Evolutionary conservation across 2,797 vertebrate genomes (phyloP).

Genomic region (Phyllotis vaccarum): DNA sequence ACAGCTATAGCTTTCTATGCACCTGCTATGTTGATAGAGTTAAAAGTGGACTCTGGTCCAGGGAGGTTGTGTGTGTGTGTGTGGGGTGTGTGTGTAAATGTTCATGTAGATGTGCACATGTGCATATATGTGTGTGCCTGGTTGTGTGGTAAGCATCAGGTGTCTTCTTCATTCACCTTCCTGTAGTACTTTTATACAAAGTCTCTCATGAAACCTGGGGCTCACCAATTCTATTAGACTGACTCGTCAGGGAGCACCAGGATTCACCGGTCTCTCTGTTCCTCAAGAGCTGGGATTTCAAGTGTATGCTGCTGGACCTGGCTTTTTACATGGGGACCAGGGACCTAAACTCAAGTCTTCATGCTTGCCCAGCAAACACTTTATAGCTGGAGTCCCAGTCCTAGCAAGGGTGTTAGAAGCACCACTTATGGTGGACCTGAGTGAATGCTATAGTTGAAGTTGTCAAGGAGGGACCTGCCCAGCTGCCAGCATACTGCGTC

Average conservation of each 20-base stretch:
- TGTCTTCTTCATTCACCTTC: neutral
- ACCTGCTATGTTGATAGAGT: no score
- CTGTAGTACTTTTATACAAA: neutral
- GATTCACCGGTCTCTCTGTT: neutral
- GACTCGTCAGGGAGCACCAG: neutral
- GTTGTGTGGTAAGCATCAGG: neutral
- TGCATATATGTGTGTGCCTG: neutral
- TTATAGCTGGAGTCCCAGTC: neutral
- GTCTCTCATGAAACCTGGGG: neutral
- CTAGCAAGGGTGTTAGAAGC: neutral
- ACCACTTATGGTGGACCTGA: fast-evolving
- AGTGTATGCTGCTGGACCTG: neutral
- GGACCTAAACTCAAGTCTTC: neutral
- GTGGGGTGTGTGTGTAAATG: neutral
- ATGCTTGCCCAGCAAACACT: neutral
- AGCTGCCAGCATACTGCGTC: neutral
- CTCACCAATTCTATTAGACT: no score
- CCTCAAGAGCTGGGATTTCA: neutral
- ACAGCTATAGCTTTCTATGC: neutral
- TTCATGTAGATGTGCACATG: neutral
- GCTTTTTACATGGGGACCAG: neutral
- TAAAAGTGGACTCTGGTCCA: neutral
- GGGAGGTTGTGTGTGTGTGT: neutral
- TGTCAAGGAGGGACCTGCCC: neutral
- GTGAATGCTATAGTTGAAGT: neutral